Conservation (phyloP, 2,888 invertebrate species). For the Troilus luridus region DNA sequence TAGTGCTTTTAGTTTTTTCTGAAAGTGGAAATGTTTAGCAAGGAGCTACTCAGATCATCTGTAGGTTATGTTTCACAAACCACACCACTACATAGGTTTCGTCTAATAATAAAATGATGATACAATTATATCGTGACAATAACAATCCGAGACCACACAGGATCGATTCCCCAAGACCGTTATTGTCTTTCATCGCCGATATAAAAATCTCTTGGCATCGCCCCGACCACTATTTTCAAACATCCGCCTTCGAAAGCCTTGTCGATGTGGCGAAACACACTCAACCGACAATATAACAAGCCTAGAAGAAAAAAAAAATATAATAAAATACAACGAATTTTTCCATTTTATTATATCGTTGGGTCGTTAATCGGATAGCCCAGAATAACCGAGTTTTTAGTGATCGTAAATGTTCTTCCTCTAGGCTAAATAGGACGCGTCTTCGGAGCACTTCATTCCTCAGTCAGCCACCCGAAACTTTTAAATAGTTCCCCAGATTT, state of each 20-base stretch:
- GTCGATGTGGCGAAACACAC: not conserved
- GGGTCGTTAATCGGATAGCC: constrained; percentile 40
- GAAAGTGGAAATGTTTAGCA: no score
- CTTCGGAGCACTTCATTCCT: not conserved
- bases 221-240: not conserved
- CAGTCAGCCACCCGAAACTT: not conserved
- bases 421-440: constrained; percentile 33
- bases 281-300: not conserved
- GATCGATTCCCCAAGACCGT: not conserved
- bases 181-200: not conserved
- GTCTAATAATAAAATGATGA: not conserved
- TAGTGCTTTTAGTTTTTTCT: no score
- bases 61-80: not conserved
- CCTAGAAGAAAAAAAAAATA: not conserved
- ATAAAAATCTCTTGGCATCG: constrained; percentile 24
- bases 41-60: not conserved
- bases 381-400: constrained; percentile 30
- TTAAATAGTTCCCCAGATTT: not conserved
- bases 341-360: constrained; percentile 25
- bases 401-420: constrained; percentile 10
- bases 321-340: not conserved
- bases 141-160: not conserved
- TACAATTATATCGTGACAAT: not conserved
- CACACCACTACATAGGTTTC: not conserved
- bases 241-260: constrained; percentile 21